Base-by-base conservation (phyloP, 2,888 invertebrate genomes). In the Salpingus planirostris region DNA sequence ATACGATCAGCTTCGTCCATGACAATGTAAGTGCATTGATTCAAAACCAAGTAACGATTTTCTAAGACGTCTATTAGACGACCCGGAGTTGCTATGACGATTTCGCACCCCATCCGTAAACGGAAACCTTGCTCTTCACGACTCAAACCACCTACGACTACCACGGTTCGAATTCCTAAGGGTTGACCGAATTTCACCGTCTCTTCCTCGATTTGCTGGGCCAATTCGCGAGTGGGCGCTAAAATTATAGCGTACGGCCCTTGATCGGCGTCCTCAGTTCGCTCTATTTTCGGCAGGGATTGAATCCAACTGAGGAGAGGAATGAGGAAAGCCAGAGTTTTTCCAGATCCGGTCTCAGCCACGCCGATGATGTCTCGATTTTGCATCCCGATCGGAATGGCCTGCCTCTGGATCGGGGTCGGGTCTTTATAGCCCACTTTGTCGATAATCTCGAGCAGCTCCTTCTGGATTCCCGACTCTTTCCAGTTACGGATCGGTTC, bases 171-270 rank as follows among this genome's bases (percentile, higher is more conserved):
- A 34, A 96, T 93, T 11, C 57, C 91, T 27, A 96, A 65, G 1
- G 90, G 89, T 47, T 84, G 79, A 12, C 97, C 98, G 69, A 99
- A 98, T 65, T 96, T 98, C 40, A 83, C 86, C 0, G 96, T 92
- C 66, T 99, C 98, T 64, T 97, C 97, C 67, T 99, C 97, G 54
- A 99, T 99, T 67, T 98, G 97, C 59, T 97, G 96, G 0, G 97
- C 97, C 69, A 98, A 76, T 63, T 98, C 97, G 66, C 98, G 85
- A n/a, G 98, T 98, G 1, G 98, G 98, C 0, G 98, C 98, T 65
- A 99, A 71, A 57, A 99, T 98, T 31, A 99, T 90, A 13, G 98
- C 97, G 65, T 98, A 99, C 0, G 98, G 98, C 3, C 98, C 98
- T 69, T 88, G 88, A 65, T 90, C 90, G 3, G 82, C 85, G 66